Base-by-base conservation (phyloP, 2,888 invertebrate genomes). In the Pandemis corylana region DNA sequence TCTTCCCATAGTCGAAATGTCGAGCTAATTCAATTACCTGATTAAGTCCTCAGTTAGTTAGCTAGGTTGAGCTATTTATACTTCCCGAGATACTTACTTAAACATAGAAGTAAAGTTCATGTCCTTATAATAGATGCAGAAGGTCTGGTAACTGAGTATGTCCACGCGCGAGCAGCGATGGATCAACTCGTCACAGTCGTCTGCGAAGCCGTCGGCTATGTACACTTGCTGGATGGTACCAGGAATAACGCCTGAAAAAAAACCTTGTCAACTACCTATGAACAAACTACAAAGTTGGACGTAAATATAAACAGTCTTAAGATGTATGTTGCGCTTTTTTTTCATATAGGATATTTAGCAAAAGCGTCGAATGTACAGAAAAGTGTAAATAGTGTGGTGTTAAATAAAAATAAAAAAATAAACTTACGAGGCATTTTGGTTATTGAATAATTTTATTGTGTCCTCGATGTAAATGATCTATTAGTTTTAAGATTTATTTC, bases 191-290 rank as follows among this genome's bases (percentile, higher is more conserved):
- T 92, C 90, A 10, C 92, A 93, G 78, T 94, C 94, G 46, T 89
- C 89, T 0, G 83, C 81, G 44, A 94, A 92, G 0, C 94, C 93
- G 65, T 92, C 90, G 0, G 92, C 93, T 72, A 94, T 86, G 74
- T 90, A 83, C 0, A 85, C 82, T 69, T 80, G 78, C 36, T 79
- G 76, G 1, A 81, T 77, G 3, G 41, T 42, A 0, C n/a, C 12
- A 9, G 56, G 59, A 61, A 28, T 12, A 44, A 28, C 5, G 36
- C 71, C 75, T 75, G 9, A 13, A 65, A 7, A n/a, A 46, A 6
- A 64, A 15, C 28, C 28, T 36, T 36, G 28, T 36, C 1, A 36
- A 36, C 28, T 36, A 36, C 20, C 20, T 36, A 36, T 20, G 28
- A 36, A 4, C 28, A 36, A 36, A 36, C 28, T 36, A 36, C 4